A percentile compares a stretch with the other conserved stretches of the same genome.
phyloP scores from a whole-genome alignment of 2,888 invertebrate species.

The Dascillus cervinus region DNA sequence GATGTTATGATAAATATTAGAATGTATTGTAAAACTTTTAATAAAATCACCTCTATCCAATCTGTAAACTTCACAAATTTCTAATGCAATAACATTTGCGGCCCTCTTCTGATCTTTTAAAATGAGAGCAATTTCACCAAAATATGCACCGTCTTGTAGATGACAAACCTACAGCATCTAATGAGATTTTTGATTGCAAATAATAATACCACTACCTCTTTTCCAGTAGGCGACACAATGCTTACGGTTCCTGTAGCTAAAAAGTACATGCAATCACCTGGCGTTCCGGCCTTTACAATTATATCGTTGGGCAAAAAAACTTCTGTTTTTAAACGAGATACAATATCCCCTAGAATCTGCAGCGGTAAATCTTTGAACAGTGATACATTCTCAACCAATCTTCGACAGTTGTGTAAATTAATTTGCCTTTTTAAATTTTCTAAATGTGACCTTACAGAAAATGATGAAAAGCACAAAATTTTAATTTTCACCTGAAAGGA shows the following conservation, averaged over 20 bases:
- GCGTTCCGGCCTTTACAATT: conserved; percentile 50
- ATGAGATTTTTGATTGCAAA: too few relatives aligned
- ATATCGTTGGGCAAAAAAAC: conserved; percentile 54
- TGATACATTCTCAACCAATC: conserved; percentile 48
- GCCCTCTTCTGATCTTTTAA: conserved; percentile 49
- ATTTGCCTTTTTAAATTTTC: conserved; percentile 39
- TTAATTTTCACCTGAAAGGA: too few relatives aligned
- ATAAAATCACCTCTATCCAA: conserved; percentile 49
- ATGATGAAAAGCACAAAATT: too few relatives aligned
- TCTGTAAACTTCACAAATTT: conserved; percentile 53
- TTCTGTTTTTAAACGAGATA: conserved; percentile 48
- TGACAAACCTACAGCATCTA: too few relatives aligned
- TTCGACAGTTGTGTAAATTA: conserved; percentile 47
- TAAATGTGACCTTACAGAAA: too few relatives aligned
- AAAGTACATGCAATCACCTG: conserved; percentile 59
- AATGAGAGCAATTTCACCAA: conserved; percentile 55
- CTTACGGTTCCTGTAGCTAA: conserved; percentile 55
- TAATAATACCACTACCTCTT: too few relatives aligned
- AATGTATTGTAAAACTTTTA: conserved; percentile 31
- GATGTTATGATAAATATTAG: conserved; percentile 32
- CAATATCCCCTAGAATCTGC: conserved; percentile 45
- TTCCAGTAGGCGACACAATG: conserved; percentile 52
- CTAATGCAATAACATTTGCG: conserved; percentile 53
- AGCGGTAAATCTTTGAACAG: conserved; percentile 48
- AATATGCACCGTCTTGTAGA: conserved; percentile 54